A percentile compares a stretch with the other conserved stretches of the same genome.
Evolutionary conservation across 1,140 invertebrate genomes (phyloP).

Genomic region (Druon quercuslanigerum): DNA sequence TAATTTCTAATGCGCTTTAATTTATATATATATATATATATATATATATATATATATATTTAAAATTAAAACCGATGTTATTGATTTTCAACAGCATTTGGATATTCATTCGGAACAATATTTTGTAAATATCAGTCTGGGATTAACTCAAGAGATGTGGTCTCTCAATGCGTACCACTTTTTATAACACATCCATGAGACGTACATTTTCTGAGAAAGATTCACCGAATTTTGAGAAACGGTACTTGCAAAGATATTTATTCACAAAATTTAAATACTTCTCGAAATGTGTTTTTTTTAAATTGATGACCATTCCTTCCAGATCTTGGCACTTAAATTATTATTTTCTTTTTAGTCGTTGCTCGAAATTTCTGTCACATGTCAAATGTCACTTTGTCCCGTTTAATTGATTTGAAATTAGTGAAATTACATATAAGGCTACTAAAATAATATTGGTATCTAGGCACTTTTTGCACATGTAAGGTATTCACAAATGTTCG

Average conservation of each 20-base stretch:
- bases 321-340: slow-evolving; percentile 23
- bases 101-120: slow-evolving; percentile 74
- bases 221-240: too few relatives aligned
- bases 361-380: slow-evolving; percentile 42
- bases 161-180: slow-evolving; percentile 66
- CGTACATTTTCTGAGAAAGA: not conserved
- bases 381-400: slow-evolving; percentile 37
- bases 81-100: slow-evolving; percentile 49
- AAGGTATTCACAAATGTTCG: slow-evolving; percentile 36
- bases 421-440: slow-evolving; percentile 47
- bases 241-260: too few relatives aligned
- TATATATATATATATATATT: slow-evolving; percentile 13
- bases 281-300: slow-evolving; percentile 11
- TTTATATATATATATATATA: slow-evolving; percentile 13
- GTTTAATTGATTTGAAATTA: slow-evolving; percentile 35
- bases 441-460: slow-evolving; percentile 55
- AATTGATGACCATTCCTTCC: slow-evolving; percentile 29
- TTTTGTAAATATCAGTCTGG: slow-evolving; percentile 75
- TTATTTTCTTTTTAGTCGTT: slow-evolving; percentile 36
- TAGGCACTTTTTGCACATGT: slow-evolving; percentile 62
- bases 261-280: not conserved
- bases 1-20: slow-evolving; percentile 17
- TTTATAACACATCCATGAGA: not conserved
- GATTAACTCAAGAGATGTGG: slow-evolving; percentile 36
- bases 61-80: not conserved